Evolutionary conservation across 2,797 vertebrate species (phyloP), one percentile per base, ranked within the genome.

Genomic region (Cirrhinus molitorella): DNA sequence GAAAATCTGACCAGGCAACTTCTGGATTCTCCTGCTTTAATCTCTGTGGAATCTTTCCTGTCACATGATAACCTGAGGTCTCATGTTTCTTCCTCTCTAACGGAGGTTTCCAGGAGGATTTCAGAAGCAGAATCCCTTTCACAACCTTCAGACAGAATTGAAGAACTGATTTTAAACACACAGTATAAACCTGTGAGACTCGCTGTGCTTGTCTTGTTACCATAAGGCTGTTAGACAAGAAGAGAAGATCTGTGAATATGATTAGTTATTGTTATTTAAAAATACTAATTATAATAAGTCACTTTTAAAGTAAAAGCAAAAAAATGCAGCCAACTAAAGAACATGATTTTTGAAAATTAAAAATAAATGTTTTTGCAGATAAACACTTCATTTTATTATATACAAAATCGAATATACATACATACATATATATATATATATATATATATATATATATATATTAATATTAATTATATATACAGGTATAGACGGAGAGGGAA

Each of bases 1-100:
- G 55, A 74, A 75, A 80, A 82, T 65, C 68, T 83, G 65, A 79
- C 72, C 82, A 55, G 66, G 81, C 76, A 80, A 74, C 21, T 57
- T 57, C 8, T 17, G 21, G 73, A 66, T 63, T 73, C n/a, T 21
- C 31, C 37, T 63, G 47, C 65, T 83, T 71, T 68, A 12, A 85
- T 76, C 66, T 70, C 61, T 17, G 28, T 66, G 37, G 45, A 49
- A 49, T 63, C 53, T 45, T 49, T 49, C 21, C 23, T 25, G 31
- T 53, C 31, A 75, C 31, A 23, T 82, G 80, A 53, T 66, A 19
- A 34, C 37, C 37, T 11, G 51, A 59, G 53, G 37, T 59, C 51
- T 71, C 14, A 1, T 31, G 51, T 71, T 70, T 79, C 34, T 49
- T 45, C 23, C 23, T 45, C 55, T 28, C 11, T 61, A 77, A 28